These are phyloP conservation scores for Diloba caeruleocephala DNA, from an alignment of 2,888 invertebrate genomes.

Conservation along the genomic window DNA sequence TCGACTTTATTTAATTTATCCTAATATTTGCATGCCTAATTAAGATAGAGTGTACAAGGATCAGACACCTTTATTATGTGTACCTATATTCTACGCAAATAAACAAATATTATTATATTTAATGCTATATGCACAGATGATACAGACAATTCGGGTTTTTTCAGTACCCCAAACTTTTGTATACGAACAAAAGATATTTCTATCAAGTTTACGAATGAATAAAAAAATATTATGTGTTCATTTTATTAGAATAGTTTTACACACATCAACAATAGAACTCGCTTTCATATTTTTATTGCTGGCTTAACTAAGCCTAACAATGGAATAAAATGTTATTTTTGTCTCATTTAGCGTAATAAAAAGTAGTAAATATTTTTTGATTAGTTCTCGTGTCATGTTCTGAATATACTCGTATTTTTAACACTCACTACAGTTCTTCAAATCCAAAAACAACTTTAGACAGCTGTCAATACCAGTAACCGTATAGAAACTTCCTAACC, in stretches of 20 bases:
- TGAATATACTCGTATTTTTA: not conserved
- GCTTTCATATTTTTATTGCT: constrained; percentile 8
- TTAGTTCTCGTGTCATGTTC: not conserved
- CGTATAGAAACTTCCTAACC: no score
- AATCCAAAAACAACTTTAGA: no score
- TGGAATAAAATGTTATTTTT: not conserved
- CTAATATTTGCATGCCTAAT: no score
- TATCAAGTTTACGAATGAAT: constrained; percentile 30
- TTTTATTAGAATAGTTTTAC: constrained; percentile 32
- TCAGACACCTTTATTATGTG: no score
- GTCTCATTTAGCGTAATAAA: constrained; percentile 8
- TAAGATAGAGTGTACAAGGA: no score
- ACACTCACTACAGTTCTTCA: no score
- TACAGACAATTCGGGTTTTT: no score
- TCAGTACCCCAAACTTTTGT: constrained; percentile 36
- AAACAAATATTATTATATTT: no score
- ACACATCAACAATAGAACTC: constrained; percentile 7
- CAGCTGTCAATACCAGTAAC: no score
- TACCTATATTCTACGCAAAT: no score
- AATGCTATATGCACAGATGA: no score
- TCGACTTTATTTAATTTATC: no score
- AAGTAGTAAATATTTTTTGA: not conserved
- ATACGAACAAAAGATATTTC: constrained; percentile 26
- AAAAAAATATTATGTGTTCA: constrained; percentile 29
- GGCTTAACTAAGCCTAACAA: not conserved